phyloP scores from a whole-genome alignment of 2,888 invertebrate species.

The Venusia cambrica region DNA sequence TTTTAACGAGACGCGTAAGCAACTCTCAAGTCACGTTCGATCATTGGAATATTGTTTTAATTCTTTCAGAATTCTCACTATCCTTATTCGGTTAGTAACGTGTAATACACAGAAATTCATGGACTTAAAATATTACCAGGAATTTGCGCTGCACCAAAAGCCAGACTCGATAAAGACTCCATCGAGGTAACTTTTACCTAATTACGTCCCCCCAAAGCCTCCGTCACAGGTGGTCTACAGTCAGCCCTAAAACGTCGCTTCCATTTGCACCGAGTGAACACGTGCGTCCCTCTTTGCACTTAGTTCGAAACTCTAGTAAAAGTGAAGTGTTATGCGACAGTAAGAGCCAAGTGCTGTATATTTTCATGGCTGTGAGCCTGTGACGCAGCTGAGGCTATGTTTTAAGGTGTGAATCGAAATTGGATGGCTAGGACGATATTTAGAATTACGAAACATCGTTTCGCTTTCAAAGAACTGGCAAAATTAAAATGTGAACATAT shows the following conservation, averaged over 20 bases:
- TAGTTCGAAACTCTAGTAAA: slow-evolving; percentile 60
- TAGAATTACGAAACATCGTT: background rate
- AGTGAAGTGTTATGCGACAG: slow-evolving; percentile 56
- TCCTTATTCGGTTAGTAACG: slow-evolving; percentile 1
- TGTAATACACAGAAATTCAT: slow-evolving; percentile 16
- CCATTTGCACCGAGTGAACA: slow-evolving; percentile 58
- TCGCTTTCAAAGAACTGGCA: background rate
- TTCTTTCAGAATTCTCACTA: slow-evolving; percentile 2
- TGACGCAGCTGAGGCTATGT: slow-evolving; percentile 41
- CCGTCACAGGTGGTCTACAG: slow-evolving; percentile 60
- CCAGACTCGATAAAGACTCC: slow-evolving; percentile 25
- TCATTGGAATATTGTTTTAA: slow-evolving; percentile 14
- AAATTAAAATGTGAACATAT: too few relatives aligned
- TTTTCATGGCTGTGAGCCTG: slow-evolving; percentile 28
- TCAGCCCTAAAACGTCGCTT: slow-evolving; percentile 55
- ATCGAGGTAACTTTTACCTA: slow-evolving; percentile 40
- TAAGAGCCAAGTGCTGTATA: slow-evolving; percentile 24
- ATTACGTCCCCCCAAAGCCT: slow-evolving; percentile 40
- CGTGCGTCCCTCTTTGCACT: slow-evolving; percentile 66
- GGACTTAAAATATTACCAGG: slow-evolving; percentile 10
- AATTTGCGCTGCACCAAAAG: slow-evolving; percentile 9
- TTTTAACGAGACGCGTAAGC: slow-evolving; percentile 20
- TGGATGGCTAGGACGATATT: slow-evolving; percentile 32
- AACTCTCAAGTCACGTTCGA: slow-evolving; percentile 14
- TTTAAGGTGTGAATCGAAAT: slow-evolving; percentile 44